These are phyloP conservation scores for Agrotis segetum DNA, from an alignment of 2,888 invertebrate species.

Conservation along the genomic window DNA sequence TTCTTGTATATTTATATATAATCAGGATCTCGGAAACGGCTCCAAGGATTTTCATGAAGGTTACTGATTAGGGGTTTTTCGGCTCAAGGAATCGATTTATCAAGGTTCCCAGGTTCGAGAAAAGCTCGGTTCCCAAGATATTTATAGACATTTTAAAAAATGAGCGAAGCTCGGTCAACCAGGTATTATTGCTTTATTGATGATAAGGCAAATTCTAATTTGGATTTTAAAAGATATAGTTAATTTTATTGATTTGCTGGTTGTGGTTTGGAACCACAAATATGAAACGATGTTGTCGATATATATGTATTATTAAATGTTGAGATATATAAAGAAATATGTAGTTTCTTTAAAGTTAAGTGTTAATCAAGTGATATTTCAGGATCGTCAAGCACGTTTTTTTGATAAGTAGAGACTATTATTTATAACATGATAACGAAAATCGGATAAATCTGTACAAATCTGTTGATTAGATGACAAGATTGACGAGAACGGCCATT, in stretches of 20 bases:
- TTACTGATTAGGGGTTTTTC: too few species aligned
- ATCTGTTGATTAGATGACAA: conserved; percentile 16
- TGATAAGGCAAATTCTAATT: conserved; percentile 9
- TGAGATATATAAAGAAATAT: conserved; percentile 35
- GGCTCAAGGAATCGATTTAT: too few species aligned
- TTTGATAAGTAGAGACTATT: conserved; percentile 6
- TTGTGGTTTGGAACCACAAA: conserved; percentile 35
- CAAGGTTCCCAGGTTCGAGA: too few species aligned
- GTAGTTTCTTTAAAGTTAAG: conserved; percentile 22
- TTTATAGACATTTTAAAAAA: too few species aligned
- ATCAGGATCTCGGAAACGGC: too few species aligned
- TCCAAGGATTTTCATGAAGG: too few species aligned
- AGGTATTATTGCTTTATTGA: conserved; percentile 32
- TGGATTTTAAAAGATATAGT: neutral
- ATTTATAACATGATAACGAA: conserved; percentile 3
- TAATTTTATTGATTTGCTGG: conserved; percentile 23
- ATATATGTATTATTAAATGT: conserved; percentile 43
- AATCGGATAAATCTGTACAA: conserved; percentile 18
- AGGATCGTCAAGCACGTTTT: conserved; percentile 20
- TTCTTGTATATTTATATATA: too few species aligned
- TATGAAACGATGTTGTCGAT: conserved; percentile 40
- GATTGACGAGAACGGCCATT: neutral
- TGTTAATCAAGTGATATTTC: conserved; percentile 48
- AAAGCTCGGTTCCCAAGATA: too few species aligned
- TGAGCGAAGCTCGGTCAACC: too few species aligned